phyloP scores from a whole-genome alignment of 2,888 invertebrate species.

The Mallateleia sp. region DNA sequence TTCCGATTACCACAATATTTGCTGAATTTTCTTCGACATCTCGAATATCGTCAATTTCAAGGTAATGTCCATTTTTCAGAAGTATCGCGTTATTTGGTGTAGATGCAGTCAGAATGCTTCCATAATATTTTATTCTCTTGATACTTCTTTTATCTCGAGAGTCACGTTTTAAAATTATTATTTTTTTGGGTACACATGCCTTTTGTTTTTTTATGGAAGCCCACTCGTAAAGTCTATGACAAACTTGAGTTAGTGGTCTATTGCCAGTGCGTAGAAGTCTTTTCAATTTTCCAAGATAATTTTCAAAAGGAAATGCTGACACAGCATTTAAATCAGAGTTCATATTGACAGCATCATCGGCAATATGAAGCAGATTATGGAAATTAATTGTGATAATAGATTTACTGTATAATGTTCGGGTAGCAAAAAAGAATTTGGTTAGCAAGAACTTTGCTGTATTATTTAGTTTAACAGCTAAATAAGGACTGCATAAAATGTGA shows the following conservation, averaged over 20 bases:
- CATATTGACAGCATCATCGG: background rate
- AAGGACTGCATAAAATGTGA: slow-evolving; percentile 31
- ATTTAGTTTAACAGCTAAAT: background rate
- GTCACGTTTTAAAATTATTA: background rate
- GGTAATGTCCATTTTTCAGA: background rate
- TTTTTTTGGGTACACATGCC: background rate
- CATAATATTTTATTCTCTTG: background rate
- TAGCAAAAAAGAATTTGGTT: background rate
- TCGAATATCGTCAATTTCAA: background rate
- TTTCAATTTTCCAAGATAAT: background rate
- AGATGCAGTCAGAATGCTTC: background rate
- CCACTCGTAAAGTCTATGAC: background rate
- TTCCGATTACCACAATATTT: background rate
- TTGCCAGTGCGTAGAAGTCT: background rate
- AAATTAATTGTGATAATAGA: background rate
- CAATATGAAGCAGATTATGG: background rate
- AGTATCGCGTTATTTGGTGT: background rate
- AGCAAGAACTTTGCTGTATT: background rate
- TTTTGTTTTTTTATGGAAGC: background rate
- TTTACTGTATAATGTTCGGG: background rate
- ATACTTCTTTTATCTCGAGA: background rate
- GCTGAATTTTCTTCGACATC: background rate
- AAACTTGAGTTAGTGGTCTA: background rate
- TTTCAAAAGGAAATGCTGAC: slow-evolving; percentile 3
- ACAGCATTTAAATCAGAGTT: background rate